Evolutionary conservation across 2,113 vertebrate genomes (phyloP), one percentile per base, ranked within the genome.

Genomic region (Tragelaphus imberbis): DNA sequence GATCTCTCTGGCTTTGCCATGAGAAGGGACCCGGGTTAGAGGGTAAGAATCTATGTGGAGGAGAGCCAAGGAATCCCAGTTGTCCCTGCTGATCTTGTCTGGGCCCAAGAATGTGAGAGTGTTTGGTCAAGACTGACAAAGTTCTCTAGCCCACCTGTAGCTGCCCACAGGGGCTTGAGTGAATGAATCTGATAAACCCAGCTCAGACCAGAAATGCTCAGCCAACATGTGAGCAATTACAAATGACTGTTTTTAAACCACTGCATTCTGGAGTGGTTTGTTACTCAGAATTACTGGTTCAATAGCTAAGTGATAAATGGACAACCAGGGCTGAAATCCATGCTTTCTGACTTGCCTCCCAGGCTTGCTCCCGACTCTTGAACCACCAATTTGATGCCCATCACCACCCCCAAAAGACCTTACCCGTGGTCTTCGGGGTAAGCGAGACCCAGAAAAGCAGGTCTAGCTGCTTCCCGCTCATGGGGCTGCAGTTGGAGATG

Each of bases 401-500:
- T 16, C 13, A 13, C 25, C 3, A 23, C 23, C 27, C 49, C 82
- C 2, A 0, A 7, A n/a, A 95, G 63, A 61, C 47, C 33, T 99
- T 92, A 99, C 99, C 98, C 27, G 77, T 40, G 55, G 98, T 98
- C 95, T 94, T 98, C 3, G 98, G 99, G 97, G 98, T 90, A 49
- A 99, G 97, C 0, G 98, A 97, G 40, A 99, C 98, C 97, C 97
- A 96, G 94, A 99, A 99, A 63, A 99, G 95, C n/a, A 98, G 95
- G 75, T 98, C 94, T 61, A 99, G 99, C 51, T 98, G 85, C 0
- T 97, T 99, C 16, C 93, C 94, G 2, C 88, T 97, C 94, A 97
- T 79, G 0, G 99, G 98, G 33, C 98, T 98, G 16, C 99, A 99
- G 99, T 99, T 99, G 95, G 99, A 99, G 98, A 99, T 88, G 77